Evolutionary conservation across 2,888 invertebrate genomes (phyloP).

Genomic region (Halictus ligatus): DNA sequence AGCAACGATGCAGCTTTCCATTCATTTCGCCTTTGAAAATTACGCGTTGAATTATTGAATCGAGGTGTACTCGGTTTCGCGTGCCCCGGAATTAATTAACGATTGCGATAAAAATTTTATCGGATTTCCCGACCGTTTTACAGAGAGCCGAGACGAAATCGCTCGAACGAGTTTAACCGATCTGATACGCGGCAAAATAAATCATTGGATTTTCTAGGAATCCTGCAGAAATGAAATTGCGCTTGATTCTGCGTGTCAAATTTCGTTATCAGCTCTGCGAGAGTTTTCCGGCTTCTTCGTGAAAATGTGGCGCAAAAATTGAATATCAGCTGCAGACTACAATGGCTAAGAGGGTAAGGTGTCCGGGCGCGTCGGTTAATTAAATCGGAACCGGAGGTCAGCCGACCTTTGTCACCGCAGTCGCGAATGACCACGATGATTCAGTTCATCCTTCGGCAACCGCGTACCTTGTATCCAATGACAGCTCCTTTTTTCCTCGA

Average conservation of each 20-base stretch:
- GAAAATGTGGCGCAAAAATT: neutral
- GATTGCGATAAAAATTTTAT: neutral
- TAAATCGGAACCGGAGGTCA: slow-evolving; percentile 51
- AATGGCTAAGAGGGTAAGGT: neutral
- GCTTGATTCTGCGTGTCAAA: neutral
- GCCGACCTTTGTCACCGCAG: slow-evolving; percentile 74
- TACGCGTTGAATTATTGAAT: neutral
- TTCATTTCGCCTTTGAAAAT: neutral
- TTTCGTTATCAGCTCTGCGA: neutral
- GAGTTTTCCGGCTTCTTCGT: neutral
- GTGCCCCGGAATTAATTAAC: neutral
- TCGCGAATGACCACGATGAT: slow-evolving; percentile 66
- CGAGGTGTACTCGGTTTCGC: no score
- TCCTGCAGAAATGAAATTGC: neutral
- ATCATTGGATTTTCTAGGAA: neutral
- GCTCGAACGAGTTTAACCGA: neutral
- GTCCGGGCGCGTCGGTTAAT: neutral
- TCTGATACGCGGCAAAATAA: neutral
- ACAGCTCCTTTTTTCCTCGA: slow-evolving; percentile 49
- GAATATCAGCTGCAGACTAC: neutral
- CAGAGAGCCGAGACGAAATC: neutral
- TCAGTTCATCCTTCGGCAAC: slow-evolving; percentile 70
- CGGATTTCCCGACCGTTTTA: neutral
- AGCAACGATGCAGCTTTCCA: neutral
- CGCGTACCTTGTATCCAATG: slow-evolving; percentile 60